Conservation (phyloP, 2,888 invertebrate species). For the Saturnia japonica region DNA sequence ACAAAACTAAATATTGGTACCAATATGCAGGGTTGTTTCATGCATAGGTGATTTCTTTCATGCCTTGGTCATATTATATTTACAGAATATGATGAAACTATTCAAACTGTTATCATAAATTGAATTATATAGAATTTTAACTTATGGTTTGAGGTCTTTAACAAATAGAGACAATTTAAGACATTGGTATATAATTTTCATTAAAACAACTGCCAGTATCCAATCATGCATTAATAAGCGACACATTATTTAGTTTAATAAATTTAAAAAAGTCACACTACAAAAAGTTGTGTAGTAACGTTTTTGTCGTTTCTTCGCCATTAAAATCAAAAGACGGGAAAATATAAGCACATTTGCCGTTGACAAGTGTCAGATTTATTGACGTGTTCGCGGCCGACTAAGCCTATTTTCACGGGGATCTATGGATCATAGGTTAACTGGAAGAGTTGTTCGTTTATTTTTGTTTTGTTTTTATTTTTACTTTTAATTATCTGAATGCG, state of each 20-base stretch:
- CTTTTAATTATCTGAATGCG: background rate
- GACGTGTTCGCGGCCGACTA: constrained; percentile 62
- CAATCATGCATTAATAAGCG: background rate
- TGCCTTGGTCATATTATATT: too few relatives aligned
- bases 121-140: too few relatives aligned
- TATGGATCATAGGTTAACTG: constrained; percentile 35
- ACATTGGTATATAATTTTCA: background rate
- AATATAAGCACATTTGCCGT: constrained; percentile 59
- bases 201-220: background rate
- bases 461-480: background rate
- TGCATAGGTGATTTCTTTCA: too few relatives aligned
- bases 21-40: too few relatives aligned
- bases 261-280: background rate
- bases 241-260: background rate
- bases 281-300: constrained; percentile 14
- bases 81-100: too few relatives aligned
- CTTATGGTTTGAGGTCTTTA: too few relatives aligned
- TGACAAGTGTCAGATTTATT: constrained; percentile 71
- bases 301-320: constrained; percentile 26
- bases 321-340: constrained; percentile 48
- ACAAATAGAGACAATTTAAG: too few relatives aligned
- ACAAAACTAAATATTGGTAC: too few relatives aligned
- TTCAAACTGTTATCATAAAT: too few relatives aligned
- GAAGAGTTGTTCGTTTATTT: constrained; percentile 36
- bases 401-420: constrained; percentile 55